A percentile compares a stretch with the other conserved stretches of the same genome.
Evolutionary conservation across 2,797 vertebrate genomes (phyloP).

Genomic region (Masticophis lateralis): DNA sequence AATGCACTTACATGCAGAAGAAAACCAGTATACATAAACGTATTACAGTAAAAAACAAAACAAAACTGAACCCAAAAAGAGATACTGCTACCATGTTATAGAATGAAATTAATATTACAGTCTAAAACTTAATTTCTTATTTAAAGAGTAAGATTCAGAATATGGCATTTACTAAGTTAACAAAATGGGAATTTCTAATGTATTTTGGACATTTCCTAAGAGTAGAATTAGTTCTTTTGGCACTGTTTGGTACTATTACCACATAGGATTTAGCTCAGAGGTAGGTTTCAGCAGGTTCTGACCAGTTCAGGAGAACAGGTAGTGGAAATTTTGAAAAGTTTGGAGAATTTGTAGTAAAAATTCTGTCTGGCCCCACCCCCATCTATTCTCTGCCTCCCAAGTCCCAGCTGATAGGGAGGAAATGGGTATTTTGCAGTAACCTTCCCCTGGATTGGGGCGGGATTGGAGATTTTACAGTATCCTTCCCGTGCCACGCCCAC

Average conservation of each 20-base stretch:
- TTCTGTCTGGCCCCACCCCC: too few species aligned
- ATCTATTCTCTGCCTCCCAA: too few species aligned
- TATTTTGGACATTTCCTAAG: background rate
- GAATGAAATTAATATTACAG: slow-evolving; percentile 19
- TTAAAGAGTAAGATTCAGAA: background rate
- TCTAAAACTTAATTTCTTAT: background rate
- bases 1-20: slow-evolving; percentile 64
- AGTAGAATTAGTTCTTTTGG: background rate
- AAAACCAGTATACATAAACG: slow-evolving; percentile 48
- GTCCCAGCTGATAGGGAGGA: too few species aligned
- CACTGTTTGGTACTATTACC: background rate
- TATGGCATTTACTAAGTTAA: slow-evolving; percentile 6
- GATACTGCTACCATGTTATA: background rate
- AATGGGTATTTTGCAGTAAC: too few species aligned
- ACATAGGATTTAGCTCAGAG: background rate
- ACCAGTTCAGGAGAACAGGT: too few species aligned
- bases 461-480: too few species aligned
- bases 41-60: slow-evolving; percentile 43
- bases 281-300: too few species aligned
- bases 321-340: too few species aligned
- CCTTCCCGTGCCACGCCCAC: too few species aligned
- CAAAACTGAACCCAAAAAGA: background rate
- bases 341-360: too few species aligned
- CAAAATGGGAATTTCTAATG: background rate
- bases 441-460: too few species aligned